Base-by-base conservation (phyloP, 2,113 vertebrate genomes). In the Hylia prasina region DNA sequence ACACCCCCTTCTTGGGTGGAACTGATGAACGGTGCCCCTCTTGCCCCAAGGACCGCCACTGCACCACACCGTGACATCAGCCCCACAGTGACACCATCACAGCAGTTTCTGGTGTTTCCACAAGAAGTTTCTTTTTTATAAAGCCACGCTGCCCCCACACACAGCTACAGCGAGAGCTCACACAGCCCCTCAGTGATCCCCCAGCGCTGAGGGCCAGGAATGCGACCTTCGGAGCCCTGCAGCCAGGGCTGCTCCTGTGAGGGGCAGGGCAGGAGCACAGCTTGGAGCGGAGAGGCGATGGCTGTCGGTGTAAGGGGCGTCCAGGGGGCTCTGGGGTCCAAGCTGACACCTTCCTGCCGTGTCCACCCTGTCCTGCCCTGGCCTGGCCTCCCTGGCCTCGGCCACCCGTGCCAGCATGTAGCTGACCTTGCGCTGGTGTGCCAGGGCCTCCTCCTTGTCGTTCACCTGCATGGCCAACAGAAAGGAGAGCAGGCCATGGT, bases 371-470 rank as follows among this genome's bases (percentile, higher is more conserved):
- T 54, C 90, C 24, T 60, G 58, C 23, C 65, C 96, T 37, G 90
- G 69, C n/a, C 91, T 86, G 12, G 60, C 96, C 79, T 98, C 97
- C 90, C 98, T 98, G 39, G 96, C 96, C 95, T 99, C 98, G 14
- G 98, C 88, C 1, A 96, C 97, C 24, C 97, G 98, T 4, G 99
- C 99, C 53, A 99, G 96, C 99, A 99, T 99, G 93, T 99, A 98
- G 94, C 99, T 99, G 48, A 99, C 99, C 96, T 99, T 99, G 80
- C 98, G 98, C 91, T 99, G 99, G 96, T 99, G 99, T 12, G 99
- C 99, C 93, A 99, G 78, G 19, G 98, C 99, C 95, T 98, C 99
- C 78, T 99, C 99, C 91, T 99, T 99, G 95, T 99, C 99, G 51
- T 99, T 99, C 51, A 99, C 82, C 99, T 99, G 86, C 7, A 22